Evolutionary conservation across 1,140 invertebrate species (phyloP), one percentile per base, ranked within the genome.

Genomic region (Littorina saxatilis): DNA sequence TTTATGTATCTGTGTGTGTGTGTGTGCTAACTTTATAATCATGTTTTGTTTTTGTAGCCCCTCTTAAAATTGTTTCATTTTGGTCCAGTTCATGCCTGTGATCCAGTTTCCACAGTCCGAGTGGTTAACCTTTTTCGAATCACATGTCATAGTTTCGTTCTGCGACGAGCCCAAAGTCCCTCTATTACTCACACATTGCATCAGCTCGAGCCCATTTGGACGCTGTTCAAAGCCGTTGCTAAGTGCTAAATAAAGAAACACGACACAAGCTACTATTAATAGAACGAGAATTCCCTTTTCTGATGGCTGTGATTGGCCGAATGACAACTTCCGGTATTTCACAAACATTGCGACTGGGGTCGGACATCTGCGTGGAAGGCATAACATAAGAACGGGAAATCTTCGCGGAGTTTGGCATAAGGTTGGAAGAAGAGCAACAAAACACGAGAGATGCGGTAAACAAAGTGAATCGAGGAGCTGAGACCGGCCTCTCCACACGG

Each of bases 321-420:
- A 13, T 1, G 13, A 29, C 43, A 27, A 13, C 40, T 73, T 73
- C 70, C 70, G 70, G 39, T 73, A 39, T 73, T 73, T 73, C 70
- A 73, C 70, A 73, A 73, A 73, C 70, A 73, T 73, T 73, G 70
- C 70, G 20, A 3, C 5, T 61, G n/a, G n/a, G n/a, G n/a, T n/a
- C 37, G 61, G 35, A 27, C 61, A 17, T 32, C n/a, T 63, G 61
- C 61, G 35, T 32, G 55, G n/a, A 3, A 58, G 61, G 35, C 47
- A 63, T 39, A 35, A 68, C n/a, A 23, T 5, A 39, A 68, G 35
- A 37, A 4, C 35, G 35, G 27, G 27, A 39, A 68, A 23, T 2
- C 66, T 68, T 68, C 35, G 61, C 66, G 66, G 32, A 39, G 66
- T 39, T 13, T 1, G 66, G 35, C 35, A 13, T 37, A 39, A 39